Percentiles rank a stretch among this genome's conserved stretches.
Evolutionary conservation across 2,888 invertebrate species (phyloP).

Genomic region (Cheilosia grossa): DNA sequence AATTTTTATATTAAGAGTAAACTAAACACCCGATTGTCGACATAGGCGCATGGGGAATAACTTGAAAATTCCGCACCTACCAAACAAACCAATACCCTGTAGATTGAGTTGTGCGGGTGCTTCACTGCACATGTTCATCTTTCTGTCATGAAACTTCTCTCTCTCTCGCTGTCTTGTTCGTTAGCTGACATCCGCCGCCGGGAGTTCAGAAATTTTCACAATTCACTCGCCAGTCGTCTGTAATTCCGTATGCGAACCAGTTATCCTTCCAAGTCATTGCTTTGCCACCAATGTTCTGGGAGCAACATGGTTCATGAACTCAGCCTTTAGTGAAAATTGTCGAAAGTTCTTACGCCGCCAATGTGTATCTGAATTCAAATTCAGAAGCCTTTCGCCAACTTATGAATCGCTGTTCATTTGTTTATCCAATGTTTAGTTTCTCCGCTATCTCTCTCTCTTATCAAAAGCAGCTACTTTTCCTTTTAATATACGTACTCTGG

Average conservation of each 20-base stretch:
- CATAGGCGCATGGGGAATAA: not conserved
- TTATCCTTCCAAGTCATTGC: conserved; percentile 47
- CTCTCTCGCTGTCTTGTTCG: conserved; percentile 59
- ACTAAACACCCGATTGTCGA: no score
- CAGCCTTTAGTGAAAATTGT: conserved; percentile 14
- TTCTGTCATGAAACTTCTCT: not conserved
- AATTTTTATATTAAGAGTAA: not conserved
- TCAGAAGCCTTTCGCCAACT: conserved; percentile 16
- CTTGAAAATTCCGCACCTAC: not conserved
- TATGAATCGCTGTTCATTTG: conserved; percentile 59
- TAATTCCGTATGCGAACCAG: conserved; percentile 26
- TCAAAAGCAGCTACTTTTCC: conserved; percentile 6
- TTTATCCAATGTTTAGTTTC: conserved; percentile 59
- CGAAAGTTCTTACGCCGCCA: not conserved
- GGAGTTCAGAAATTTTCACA: conserved; percentile 46
- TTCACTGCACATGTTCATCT: conserved; percentile 15
- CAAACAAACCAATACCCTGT: not conserved
- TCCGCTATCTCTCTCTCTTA: conserved; percentile 53
- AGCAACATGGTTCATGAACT: conserved; percentile 10
- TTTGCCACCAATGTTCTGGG: not conserved
- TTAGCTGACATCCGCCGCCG: conserved; percentile 32
- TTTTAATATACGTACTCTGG: not conserved
- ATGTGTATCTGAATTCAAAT: no score
- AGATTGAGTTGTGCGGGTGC: not conserved
- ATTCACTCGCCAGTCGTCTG: not conserved